phyloP scores from a whole-genome alignment of 2,888 invertebrate genomes.

The Plebejus argus region DNA sequence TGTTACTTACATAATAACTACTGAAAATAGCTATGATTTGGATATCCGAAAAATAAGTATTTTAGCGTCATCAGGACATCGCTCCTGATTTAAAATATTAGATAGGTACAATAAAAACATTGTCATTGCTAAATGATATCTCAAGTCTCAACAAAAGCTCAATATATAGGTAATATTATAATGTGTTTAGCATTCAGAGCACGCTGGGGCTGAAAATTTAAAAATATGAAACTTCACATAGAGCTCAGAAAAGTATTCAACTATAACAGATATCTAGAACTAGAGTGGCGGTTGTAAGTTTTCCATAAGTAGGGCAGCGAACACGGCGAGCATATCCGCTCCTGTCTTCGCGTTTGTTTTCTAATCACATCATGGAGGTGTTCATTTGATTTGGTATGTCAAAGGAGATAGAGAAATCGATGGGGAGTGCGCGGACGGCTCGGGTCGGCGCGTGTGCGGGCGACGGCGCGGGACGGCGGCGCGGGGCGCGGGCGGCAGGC shows the following conservation, averaged over 20 bases:
- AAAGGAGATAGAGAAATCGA: slow-evolving; percentile 55
- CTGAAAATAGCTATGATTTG: no score
- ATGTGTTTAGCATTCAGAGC: neutral
- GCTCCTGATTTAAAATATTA: neutral
- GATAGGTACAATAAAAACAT: no score
- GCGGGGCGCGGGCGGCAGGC: slow-evolving; percentile 49
- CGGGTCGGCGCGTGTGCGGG: slow-evolving; percentile 58
- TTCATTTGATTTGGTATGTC: slow-evolving; percentile 30
- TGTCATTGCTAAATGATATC: no score
- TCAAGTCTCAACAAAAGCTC: neutral
- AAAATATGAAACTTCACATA: neutral
- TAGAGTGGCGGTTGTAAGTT: neutral
- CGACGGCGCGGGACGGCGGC: slow-evolving; percentile 43
- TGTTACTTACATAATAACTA: no score
- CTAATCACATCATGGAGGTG: slow-evolving; percentile 22
- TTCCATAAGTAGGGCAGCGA: slow-evolving; percentile 8
- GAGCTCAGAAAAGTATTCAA: neutral
- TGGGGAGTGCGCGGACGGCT: slow-evolving; percentile 50
- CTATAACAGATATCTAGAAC: neutral
- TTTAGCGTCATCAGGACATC: neutral
- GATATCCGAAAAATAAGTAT: no score
- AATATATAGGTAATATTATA: neutral
- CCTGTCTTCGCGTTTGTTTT: slow-evolving; percentile 29
- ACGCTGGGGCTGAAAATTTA: neutral
- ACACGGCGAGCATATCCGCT: slow-evolving; percentile 25